These are phyloP conservation scores for Zophobas morio DNA, from an alignment of 1,140 invertebrate species.

Conservation along the genomic window DNA sequence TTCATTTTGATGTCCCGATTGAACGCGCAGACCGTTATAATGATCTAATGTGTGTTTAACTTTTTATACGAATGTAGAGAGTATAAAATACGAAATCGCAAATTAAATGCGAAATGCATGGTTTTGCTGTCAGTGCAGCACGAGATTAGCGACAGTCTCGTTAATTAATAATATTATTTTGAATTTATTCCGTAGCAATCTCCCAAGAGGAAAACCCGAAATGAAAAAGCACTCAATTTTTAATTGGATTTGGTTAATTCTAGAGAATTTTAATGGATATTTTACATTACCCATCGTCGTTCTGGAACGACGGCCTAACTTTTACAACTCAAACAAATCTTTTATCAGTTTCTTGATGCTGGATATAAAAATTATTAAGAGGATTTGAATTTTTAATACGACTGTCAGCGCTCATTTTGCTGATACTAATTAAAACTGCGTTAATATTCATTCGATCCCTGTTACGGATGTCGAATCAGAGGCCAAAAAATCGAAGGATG, in stretches of 20 bases:
- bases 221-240: conserved; percentile 69
- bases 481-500: neutral
- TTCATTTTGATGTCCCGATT: conserved; percentile 34
- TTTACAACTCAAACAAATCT: conserved; percentile 62
- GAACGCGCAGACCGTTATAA: conserved; percentile 20
- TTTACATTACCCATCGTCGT: conserved; percentile 65
- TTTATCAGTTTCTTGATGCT: conserved; percentile 59
- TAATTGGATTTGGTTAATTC: conserved; percentile 69
- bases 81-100: conserved; percentile 27
- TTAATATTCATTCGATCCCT: conserved; percentile 44
- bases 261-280: conserved; percentile 68
- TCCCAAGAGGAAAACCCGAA: conserved; percentile 56
- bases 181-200: conserved; percentile 58
- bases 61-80: conserved; percentile 29
- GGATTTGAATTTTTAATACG: conserved; percentile 59
- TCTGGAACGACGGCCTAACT: conserved; percentile 56
- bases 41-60: conserved; percentile 25
- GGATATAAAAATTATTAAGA: conserved; percentile 60
- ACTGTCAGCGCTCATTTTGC: conserved; percentile 57
- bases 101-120: conserved; percentile 53
- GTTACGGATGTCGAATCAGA: conserved; percentile 6
- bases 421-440: conserved; percentile 55
- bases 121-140: conserved; percentile 41
- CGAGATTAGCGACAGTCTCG: conserved; percentile 46
- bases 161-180: conserved; percentile 63